A percentile compares a stretch with the other conserved stretches of the same genome.
These are phyloP conservation scores for Rhopalosiphum padi DNA, from an alignment of 1,140 invertebrate genomes.

Conservation along the genomic window DNA sequence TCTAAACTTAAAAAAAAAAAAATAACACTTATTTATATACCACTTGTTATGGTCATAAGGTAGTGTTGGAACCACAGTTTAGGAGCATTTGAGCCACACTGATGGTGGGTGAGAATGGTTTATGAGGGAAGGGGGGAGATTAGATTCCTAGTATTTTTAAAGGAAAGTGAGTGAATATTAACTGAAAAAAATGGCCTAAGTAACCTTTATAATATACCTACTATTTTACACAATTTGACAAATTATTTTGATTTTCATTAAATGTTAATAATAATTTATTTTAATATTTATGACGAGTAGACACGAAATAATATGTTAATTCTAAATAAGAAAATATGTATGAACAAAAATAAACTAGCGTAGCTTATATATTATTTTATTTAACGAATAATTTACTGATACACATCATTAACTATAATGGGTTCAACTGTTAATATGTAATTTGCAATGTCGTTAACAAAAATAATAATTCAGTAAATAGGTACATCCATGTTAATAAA, in stretches of 20 bases:
- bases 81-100: neutral
- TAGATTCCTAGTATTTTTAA: neutral
- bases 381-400: neutral
- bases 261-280: neutral
- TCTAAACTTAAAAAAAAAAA: too few species aligned
- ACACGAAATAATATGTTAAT: neutral
- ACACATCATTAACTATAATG: neutral
- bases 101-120: neutral
- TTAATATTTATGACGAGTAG: neutral
- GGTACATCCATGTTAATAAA: neutral
- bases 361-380: neutral
- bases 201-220: neutral
- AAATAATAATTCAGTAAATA: neutral
- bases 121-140: neutral
- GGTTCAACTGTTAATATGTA: neutral
- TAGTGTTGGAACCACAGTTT: neutral
- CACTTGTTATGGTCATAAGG: neutral
- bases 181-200: neutral
- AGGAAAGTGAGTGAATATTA: fast-evolving
- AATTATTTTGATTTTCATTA: neutral
- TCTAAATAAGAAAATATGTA: neutral
- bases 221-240: neutral
- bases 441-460: neutral
- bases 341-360: neutral
- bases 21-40: neutral